Evolutionary conservation across 2,797 vertebrate genomes (phyloP).

Genomic region (Pampus argenteus): DNA sequence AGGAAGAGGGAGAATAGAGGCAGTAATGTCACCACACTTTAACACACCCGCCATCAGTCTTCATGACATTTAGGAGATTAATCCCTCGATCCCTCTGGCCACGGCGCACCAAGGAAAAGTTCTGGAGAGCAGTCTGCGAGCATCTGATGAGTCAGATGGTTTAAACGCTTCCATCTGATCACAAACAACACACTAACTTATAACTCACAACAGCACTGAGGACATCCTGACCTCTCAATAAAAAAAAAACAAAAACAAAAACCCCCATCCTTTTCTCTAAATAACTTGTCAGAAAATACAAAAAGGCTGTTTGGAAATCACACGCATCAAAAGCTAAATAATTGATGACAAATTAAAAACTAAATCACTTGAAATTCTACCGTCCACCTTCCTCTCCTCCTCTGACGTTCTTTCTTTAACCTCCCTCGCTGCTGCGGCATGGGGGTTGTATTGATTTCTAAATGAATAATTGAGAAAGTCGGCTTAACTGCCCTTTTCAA

Average conservation of each 20-base stretch:
- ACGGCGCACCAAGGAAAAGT: constrained; percentile 36
- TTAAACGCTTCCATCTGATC: constrained; percentile 49
- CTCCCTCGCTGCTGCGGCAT: constrained; percentile 12
- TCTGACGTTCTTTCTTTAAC: constrained; percentile 39
- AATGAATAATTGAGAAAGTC: constrained; percentile 78
- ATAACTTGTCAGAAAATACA: background rate
- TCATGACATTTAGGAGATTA: constrained; percentile 81
- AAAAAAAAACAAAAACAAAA: too few species aligned
- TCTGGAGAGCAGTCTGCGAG: constrained; percentile 34
- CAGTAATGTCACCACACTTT: constrained; percentile 83
- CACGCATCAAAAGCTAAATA: constrained; percentile 27
- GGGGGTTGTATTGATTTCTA: constrained; percentile 71
- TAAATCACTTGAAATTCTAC: constrained; percentile 36
- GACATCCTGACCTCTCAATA: constrained; percentile 21
- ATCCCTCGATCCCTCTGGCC: constrained; percentile 56
- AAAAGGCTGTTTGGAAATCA: constrained; percentile 7
- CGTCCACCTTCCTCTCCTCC: constrained; percentile 30
- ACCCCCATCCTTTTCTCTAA: background rate
- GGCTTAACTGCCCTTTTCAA: constrained; percentile 67
- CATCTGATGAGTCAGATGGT: constrained; percentile 47
- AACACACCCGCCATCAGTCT: constrained; percentile 76
- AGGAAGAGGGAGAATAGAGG: constrained; percentile 73
- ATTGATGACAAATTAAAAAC: constrained; percentile 47
- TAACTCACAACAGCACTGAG: background rate
- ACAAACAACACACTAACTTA: constrained; percentile 46